phyloP scores from a whole-genome alignment of 2,888 invertebrate genomes.

The Electrophaes corylata region DNA sequence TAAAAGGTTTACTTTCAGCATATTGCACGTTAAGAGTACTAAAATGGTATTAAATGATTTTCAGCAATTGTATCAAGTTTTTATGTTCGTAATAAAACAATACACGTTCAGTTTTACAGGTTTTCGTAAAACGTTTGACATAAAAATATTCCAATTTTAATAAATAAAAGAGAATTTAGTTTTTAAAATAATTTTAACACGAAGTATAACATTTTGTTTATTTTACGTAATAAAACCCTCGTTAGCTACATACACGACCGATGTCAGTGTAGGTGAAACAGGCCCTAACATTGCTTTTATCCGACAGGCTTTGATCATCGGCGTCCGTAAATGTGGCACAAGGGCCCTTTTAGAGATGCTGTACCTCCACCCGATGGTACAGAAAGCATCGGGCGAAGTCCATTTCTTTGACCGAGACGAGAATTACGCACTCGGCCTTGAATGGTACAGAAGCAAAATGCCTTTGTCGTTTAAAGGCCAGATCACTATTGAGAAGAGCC shows the following conservation, averaged over 20 bases:
- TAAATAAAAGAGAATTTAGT: not conserved
- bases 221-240: not conserved
- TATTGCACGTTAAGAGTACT: too few relatives aligned
- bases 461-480: slow-evolving; percentile 96
- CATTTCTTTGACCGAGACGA: slow-evolving; percentile 98
- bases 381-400: slow-evolving; percentile 96
- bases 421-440: slow-evolving; percentile 95
- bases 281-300: slow-evolving; percentile 33
- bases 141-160: not conserved
- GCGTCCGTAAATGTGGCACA: slow-evolving; percentile 98
- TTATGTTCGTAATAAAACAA: not conserved
- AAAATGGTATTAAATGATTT: too few relatives aligned
- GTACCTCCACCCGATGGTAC: slow-evolving; percentile 95
- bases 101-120: not conserved
- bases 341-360: slow-evolving; percentile 98
- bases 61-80: too few relatives aligned
- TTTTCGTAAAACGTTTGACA: not conserved
- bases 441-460: slow-evolving; percentile 98
- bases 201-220: not conserved
- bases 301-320: slow-evolving; percentile 93
- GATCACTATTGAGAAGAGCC: slow-evolving; percentile 98
- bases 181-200: not conserved
- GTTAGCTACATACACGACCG: not conserved
- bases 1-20: not conserved
- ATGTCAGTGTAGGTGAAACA: slow-evolving; percentile 21